Evolutionary conservation across 2,113 vertebrate species (phyloP).

Genomic region (Macroglossus sobrinus): DNA sequence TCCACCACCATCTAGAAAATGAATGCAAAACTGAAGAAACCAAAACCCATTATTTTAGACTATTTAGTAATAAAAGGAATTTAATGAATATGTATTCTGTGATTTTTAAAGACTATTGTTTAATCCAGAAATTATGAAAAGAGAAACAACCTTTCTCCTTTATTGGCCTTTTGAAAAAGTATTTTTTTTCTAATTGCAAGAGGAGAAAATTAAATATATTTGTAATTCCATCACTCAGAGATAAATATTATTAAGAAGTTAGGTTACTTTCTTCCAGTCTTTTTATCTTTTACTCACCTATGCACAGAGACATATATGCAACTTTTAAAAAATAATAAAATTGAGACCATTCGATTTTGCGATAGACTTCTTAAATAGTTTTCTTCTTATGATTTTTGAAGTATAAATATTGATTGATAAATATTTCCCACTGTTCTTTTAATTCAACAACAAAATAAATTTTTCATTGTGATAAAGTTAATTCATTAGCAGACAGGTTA

Average conservation of each 20-base stretch:
- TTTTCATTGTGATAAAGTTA: not conserved
- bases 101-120: not conserved
- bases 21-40: not conserved
- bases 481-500: not conserved
- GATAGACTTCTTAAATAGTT: not conserved
- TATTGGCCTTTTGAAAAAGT: not conserved
- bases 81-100: not conserved
- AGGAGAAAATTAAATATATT: not conserved
- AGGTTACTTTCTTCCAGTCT: not conserved
- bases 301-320: not conserved
- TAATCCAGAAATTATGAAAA: not conserved
- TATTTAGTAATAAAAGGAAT: not conserved
- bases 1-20: slow-evolving; percentile 84
- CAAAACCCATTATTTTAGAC: not conserved
- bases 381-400: not conserved
- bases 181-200: not conserved
- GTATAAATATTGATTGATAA: not conserved
- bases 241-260: not conserved
- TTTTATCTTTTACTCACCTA: not conserved
- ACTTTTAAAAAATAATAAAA: not conserved
- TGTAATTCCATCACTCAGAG: not conserved
- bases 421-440: not conserved
- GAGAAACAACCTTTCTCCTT: not conserved
- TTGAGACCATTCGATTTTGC: not conserved
- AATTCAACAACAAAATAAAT: not conserved